Percentiles rank a stretch among this genome's conserved stretches.
Conservation (phyloP, 2,797 vertebrate species). For the Myotis vivesi region DNA sequence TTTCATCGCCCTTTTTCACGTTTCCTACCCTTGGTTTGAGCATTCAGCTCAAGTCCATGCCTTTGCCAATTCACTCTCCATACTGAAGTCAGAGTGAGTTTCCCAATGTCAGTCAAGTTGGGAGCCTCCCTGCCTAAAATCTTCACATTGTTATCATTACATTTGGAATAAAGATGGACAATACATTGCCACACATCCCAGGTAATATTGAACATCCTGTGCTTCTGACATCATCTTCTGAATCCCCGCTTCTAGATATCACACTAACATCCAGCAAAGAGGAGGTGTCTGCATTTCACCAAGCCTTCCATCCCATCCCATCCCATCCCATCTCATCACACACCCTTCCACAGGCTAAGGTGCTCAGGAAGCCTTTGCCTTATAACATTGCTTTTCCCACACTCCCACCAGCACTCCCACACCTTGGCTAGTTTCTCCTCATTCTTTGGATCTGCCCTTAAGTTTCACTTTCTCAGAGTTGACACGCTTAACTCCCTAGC, state of each 20-base stretch:
- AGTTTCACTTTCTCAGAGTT: not conserved
- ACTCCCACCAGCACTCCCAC: accelerated
- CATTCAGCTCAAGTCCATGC: not conserved
- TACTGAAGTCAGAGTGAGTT: not conserved
- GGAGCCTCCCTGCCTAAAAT: not conserved
- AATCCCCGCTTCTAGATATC: not conserved
- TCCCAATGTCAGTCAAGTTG: not conserved
- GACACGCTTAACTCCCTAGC: not conserved
- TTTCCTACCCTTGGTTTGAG: not conserved
- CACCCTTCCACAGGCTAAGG: accelerated
- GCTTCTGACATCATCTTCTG: too few species aligned
- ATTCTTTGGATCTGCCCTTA: not conserved
- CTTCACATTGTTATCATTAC: not conserved
- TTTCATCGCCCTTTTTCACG: not conserved
- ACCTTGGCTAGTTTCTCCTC: not conserved
- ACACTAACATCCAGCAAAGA: not conserved
- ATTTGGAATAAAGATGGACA: not conserved
- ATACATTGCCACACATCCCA: accelerated
- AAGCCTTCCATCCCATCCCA: not conserved
- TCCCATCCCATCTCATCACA: too few species aligned
- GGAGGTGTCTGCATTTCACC: not conserved
- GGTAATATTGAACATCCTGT: not conserved
- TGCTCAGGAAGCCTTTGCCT: accelerated
- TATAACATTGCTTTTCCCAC: accelerated
- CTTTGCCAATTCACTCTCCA: not conserved